Conservation (phyloP, 2,113 vertebrate species). For the Phyllostomus discolor region DNA sequence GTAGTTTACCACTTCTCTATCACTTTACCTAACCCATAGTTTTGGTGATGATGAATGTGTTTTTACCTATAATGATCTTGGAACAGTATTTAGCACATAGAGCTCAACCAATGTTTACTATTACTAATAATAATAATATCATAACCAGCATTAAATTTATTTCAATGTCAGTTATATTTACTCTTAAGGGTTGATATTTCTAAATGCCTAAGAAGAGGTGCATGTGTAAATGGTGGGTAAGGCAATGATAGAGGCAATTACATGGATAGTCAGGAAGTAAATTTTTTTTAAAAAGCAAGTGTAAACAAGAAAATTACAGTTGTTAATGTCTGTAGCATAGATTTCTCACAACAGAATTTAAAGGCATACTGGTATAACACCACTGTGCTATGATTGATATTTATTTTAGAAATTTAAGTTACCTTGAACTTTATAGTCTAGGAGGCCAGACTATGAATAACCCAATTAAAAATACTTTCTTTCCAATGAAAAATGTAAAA, state of each 20-base stretch:
- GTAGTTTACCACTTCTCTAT: not conserved
- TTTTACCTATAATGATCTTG: not conserved
- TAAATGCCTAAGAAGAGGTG: not conserved
- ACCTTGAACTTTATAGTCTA: not conserved
- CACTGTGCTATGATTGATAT: not conserved
- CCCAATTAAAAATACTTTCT: not conserved
- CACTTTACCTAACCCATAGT: not conserved
- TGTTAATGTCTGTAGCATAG: not conserved
- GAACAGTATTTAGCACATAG: not conserved
- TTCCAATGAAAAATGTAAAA: not conserved
- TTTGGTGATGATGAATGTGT: not conserved
- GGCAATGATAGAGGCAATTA: not conserved
- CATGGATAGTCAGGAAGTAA: not conserved
- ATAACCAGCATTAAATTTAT: not conserved
- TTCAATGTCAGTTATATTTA: not conserved
- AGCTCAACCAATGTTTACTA: not conserved
- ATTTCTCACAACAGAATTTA: not conserved
- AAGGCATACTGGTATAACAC: not conserved
- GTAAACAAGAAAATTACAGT: not conserved
- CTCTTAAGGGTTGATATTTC: not conserved
- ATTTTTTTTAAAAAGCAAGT: not conserved
- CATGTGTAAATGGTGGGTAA: not conserved
- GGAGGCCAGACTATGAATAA: not conserved
- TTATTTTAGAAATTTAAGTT: not conserved
- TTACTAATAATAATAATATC: not conserved